Evolutionary conservation across 2,113 vertebrate species (phyloP), one percentile per base, ranked within the genome.

Genomic region (Elephantulus edwardii): DNA sequence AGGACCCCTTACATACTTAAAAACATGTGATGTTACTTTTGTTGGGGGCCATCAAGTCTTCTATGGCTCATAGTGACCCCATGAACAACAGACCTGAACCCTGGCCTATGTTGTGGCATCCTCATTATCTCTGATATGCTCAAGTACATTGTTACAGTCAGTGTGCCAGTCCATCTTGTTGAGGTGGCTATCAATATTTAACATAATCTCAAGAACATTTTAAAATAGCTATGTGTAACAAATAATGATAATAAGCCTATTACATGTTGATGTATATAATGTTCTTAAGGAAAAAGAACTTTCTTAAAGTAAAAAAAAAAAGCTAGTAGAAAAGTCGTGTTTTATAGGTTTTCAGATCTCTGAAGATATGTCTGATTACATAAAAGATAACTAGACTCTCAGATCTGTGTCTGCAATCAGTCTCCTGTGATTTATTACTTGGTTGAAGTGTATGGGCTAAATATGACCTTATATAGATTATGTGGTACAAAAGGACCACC

Each of bases 271-370:
- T 62, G 79, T 54, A 52, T 1, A 11, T 54, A 79, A 60, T 10
- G 48, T 79, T 87, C 87, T 70, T 42, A 75, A 42, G 80, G 71
- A 83, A 83, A 83, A 91, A 48, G 60, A 54, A 75, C 17, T 40
- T 35, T 60, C 66, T 84, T 50, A 86, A 79, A 81, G 66, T 2
- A 30, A 88, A 46, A 88, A 48, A 46, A 88, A 48, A n/a, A n/a
- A 60, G 5, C 54, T 75, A 74, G n/a, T 77, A 38, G 71, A 40
- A 38, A 46, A 40, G 26, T n/a, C 42, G 50, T 62, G 50, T 75
- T 75, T 89, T 30, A n/a, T 19, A n/a, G 62, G 42, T 44, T 78
- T 78, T 28, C 28, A 35, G 8, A 19, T 50, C 26, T 30, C 24
- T 13, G 38, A 38, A 68, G 66, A 68, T 38, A n/a, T 78, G 40